A percentile compares a stretch with the other conserved stretches of the same genome.
phyloP scores from a whole-genome alignment of 2,113 vertebrate species.

The Saccopteryx bilineata region DNA sequence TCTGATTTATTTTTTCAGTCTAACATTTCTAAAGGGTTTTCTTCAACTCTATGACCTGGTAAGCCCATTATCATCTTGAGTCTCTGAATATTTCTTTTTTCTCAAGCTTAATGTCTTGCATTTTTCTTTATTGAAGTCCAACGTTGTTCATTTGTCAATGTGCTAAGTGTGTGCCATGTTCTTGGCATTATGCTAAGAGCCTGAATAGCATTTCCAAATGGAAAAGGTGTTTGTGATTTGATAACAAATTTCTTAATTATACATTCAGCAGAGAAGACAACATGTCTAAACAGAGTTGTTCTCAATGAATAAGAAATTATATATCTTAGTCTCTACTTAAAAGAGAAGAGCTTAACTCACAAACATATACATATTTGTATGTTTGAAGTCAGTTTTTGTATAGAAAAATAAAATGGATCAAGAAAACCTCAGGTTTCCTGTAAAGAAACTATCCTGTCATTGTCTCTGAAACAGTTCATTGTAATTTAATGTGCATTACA shows the following conservation, averaged over 20 bases:
- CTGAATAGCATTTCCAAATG: constrained; percentile 42
- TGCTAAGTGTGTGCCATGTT: not conserved
- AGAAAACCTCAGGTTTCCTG: not conserved
- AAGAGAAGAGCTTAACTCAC: not conserved
- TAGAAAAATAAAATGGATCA: not conserved
- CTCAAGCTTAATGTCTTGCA: not conserved
- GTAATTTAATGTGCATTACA: not conserved
- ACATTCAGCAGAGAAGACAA: not conserved
- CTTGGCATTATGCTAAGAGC: not conserved
- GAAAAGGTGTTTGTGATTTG: constrained; percentile 43
- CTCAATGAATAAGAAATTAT: constrained; percentile 45
- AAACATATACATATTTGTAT: not conserved
- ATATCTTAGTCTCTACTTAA: not conserved
- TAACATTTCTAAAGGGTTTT: constrained; percentile 32
- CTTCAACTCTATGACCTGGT: not conserved
- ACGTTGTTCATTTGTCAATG: constrained; percentile 25
- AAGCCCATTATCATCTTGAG: not conserved
- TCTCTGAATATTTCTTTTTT: constrained; percentile 53
- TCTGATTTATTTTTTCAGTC: constrained; percentile 23
- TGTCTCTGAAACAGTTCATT: constrained; percentile 33
- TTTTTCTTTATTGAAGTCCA: constrained; percentile 40
- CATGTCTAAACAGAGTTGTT: constrained; percentile 9
- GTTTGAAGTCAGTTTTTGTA: not conserved
- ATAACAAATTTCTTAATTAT: constrained; percentile 23
- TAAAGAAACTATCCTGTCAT: not conserved